phyloP scores from a whole-genome alignment of 2,888 invertebrate species.

The Julus scandinavius region DNA sequence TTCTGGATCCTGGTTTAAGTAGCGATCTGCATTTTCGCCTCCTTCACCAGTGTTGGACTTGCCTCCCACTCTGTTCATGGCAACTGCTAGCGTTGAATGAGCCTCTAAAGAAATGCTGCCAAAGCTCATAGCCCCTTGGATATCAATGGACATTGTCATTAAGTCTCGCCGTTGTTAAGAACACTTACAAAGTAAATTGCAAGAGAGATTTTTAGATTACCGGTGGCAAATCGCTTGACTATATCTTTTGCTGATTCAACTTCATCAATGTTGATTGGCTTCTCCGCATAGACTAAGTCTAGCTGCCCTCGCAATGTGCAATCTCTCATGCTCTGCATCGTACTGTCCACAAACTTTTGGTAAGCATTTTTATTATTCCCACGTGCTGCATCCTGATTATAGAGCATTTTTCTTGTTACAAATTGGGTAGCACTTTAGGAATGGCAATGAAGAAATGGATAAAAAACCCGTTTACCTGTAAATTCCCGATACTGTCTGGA shows the following conservation, averaged over 20 bases:
- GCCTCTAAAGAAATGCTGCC: slow-evolving; percentile 97
- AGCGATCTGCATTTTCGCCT: slow-evolving; percentile 76
- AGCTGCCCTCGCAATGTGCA: slow-evolving; percentile 95
- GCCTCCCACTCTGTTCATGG: slow-evolving; percentile 97
- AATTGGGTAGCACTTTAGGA: background rate
- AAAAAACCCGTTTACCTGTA: slow-evolving; percentile 70
- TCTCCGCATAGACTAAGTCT: slow-evolving; percentile 81
- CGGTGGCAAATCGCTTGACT: slow-evolving; percentile 92
- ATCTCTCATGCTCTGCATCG: slow-evolving; percentile 83
- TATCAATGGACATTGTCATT: background rate
- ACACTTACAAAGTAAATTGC: background rate
- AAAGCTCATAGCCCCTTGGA: slow-evolving; percentile 91
- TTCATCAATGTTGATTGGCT: slow-evolving; percentile 83
- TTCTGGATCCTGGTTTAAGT: slow-evolving; percentile 81
- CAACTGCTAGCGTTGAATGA: slow-evolving; percentile 92
- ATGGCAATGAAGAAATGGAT: background rate
- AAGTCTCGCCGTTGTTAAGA: background rate
- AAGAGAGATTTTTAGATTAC: slow-evolving; percentile 63
- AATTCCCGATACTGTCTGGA: slow-evolving; percentile 82
- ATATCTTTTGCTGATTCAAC: slow-evolving; percentile 95
- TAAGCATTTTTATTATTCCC: slow-evolving; percentile 85
- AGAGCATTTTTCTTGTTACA: background rate
- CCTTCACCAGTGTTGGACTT: slow-evolving; percentile 99
- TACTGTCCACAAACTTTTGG: slow-evolving; percentile 84
- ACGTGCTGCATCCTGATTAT: slow-evolving; percentile 81